phyloP scores from a whole-genome alignment of 1,140 invertebrate species.

The Sesamia nonagrioides region DNA sequence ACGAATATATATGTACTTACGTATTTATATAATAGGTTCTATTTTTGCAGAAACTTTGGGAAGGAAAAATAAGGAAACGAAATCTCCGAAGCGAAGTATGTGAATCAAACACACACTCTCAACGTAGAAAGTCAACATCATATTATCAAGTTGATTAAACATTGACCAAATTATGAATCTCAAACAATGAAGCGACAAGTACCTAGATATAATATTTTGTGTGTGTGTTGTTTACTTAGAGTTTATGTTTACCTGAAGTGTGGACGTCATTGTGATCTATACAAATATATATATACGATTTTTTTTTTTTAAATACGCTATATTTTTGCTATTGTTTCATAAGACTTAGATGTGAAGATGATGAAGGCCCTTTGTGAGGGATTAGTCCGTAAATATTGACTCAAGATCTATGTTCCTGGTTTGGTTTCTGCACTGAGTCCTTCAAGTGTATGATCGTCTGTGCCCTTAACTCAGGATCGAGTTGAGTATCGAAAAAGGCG shows the following conservation, averaged over 20 bases:
- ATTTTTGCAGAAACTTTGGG: slow-evolving; percentile 39
- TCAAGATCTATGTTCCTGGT: no score
- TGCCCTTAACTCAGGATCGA: no score
- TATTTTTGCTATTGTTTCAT: no score
- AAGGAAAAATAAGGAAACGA: slow-evolving; percentile 21
- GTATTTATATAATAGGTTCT: not conserved
- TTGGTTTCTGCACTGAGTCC: no score
- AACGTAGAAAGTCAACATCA: slow-evolving; percentile 25
- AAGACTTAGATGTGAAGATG: no score
- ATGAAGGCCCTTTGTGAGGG: no score
- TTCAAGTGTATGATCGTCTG: no score
- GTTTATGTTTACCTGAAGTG: not conserved
- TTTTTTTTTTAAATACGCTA: no score
- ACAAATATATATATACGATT: no score
- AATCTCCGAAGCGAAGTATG: not conserved
- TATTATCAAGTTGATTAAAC: slow-evolving; percentile 33
- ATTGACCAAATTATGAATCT: slow-evolving; percentile 25
- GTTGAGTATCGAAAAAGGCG: no score
- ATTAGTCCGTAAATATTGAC: no score
- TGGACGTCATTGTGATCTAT: not conserved
- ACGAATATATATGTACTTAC: no score
- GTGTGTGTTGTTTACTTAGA: not conserved
- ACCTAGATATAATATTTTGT: not conserved
- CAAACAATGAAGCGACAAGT: slow-evolving; percentile 18
- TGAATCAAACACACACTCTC: not conserved